A percentile compares a stretch with the other conserved stretches of the same genome.
These are phyloP conservation scores for Penaeus indicus DNA, from an alignment of 1,140 invertebrate species.

Conservation along the genomic window DNA sequence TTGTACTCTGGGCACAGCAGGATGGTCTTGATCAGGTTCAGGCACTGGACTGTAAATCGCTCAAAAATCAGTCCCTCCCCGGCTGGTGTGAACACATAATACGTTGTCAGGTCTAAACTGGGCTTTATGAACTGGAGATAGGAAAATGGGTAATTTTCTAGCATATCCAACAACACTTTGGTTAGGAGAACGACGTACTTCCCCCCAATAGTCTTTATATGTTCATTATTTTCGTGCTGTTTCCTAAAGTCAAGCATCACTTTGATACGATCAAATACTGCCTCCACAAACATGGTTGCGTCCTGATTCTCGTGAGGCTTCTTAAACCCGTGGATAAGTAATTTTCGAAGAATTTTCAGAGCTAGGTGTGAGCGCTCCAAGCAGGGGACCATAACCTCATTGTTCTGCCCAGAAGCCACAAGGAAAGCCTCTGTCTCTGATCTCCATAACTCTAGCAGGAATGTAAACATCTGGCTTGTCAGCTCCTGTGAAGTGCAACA, in stretches of 20 bases:
- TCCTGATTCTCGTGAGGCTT: constrained; percentile 81
- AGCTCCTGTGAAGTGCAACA: constrained; percentile 59
- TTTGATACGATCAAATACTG: constrained; percentile 72
- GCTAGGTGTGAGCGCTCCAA: constrained; percentile 84
- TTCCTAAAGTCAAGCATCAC: constrained; percentile 70
- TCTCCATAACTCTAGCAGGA: constrained; percentile 64
- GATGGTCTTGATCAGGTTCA: constrained; percentile 90
- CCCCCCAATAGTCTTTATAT: constrained; percentile 78
- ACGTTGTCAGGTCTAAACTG: constrained; percentile 84
- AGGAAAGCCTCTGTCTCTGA: constrained; percentile 66
- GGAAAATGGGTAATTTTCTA: constrained; percentile 83
- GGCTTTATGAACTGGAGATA: constrained; percentile 84
- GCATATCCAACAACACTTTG: constrained; percentile 82
- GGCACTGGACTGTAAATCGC: constrained; percentile 87
- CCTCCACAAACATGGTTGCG: constrained; percentile 80
- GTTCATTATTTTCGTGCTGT: constrained; percentile 68
- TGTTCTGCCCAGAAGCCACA: constrained; percentile 66
- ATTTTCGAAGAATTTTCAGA: constrained; percentile 85
- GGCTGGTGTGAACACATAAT: constrained; percentile 87
- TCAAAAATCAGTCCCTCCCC: constrained; percentile 84
- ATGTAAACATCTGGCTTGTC: constrained; percentile 63
- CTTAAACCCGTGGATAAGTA: constrained; percentile 85
- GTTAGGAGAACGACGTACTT: constrained; percentile 80
- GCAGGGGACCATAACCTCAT: constrained; percentile 57
- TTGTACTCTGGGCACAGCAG: constrained; percentile 83